Conservation (phyloP, 2,888 invertebrate species). For the Mesodorylaimus sp. region DNA sequence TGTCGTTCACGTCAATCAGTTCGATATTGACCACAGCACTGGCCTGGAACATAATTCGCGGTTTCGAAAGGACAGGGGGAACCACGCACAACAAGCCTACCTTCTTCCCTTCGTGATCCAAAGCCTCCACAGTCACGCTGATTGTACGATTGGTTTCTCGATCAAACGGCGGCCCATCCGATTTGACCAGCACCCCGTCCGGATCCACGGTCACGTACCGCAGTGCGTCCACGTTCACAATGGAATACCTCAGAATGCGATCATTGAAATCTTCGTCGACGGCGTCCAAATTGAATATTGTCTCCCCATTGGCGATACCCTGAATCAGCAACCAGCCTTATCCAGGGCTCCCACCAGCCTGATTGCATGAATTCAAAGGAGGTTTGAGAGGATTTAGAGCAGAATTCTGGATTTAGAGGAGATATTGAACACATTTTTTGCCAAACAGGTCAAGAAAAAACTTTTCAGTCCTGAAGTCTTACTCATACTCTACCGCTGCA, state of each 20-base stretch:
- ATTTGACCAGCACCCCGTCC: neutral
- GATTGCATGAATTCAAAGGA: no score
- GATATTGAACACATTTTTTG: no score
- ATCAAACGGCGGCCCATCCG: neutral
- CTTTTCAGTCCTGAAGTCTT: no score
- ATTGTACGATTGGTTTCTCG: neutral
- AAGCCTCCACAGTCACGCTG: neutral
- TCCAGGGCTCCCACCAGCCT: no score
- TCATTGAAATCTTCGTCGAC: slow-evolving; percentile 6
- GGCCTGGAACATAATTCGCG: slow-evolving; percentile 3
- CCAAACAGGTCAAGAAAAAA: no score
- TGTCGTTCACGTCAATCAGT: slow-evolving; percentile 46
- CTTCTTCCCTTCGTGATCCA: neutral
- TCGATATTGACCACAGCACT: neutral
- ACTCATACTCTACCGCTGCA: no score
- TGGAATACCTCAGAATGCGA: slow-evolving; percentile 1
- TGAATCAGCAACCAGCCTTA: no score
- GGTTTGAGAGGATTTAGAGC: no score
- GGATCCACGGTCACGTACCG: neutral
- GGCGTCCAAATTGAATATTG: neutral
- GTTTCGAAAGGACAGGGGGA: no score
- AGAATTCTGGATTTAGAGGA: no score
- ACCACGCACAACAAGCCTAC: neutral
- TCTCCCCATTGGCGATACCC: neutral
- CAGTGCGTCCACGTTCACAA: neutral